These are phyloP conservation scores for Glossophaga mutica DNA, from an alignment of 2,797 vertebrate species.

Conservation along the genomic window DNA sequence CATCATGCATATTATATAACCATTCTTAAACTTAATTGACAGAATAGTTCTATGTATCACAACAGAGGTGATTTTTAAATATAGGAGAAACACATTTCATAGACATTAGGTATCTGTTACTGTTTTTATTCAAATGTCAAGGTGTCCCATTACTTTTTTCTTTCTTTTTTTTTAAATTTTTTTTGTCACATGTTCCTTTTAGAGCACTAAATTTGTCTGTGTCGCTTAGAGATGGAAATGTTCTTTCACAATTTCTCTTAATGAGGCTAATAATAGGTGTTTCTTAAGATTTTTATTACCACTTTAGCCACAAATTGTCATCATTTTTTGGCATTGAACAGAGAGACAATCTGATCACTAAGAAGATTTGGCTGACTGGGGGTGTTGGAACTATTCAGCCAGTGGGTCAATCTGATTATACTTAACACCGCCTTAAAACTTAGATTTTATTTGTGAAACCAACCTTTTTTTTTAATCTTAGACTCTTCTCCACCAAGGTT, in stretches of 20 bases:
- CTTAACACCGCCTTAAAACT: background rate
- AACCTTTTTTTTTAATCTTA: background rate
- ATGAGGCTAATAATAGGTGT: slow-evolving; percentile 22
- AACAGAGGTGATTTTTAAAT: background rate
- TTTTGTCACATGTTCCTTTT: background rate
- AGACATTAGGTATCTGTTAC: slow-evolving; percentile 19
- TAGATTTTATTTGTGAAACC: slow-evolving; percentile 47
- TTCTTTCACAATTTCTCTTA: slow-evolving; percentile 42
- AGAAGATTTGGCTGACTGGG: background rate
- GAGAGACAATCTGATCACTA: background rate
- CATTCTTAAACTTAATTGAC: background rate
- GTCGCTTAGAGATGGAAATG: background rate
- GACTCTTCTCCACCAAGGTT: background rate
- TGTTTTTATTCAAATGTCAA: slow-evolving; percentile 45
- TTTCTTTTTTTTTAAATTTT: background rate
- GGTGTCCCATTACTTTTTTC: background rate
- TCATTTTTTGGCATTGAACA: background rate
- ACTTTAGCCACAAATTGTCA: background rate
- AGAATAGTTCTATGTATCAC: background rate
- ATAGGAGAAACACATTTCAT: background rate
- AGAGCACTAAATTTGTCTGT: background rate
- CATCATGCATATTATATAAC: background rate
- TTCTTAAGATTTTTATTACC: background rate
- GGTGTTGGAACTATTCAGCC: background rate
- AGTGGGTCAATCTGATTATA: background rate